Base-by-base conservation (phyloP, 2,113 vertebrate genomes). In the Ondatra zibethicus region DNA sequence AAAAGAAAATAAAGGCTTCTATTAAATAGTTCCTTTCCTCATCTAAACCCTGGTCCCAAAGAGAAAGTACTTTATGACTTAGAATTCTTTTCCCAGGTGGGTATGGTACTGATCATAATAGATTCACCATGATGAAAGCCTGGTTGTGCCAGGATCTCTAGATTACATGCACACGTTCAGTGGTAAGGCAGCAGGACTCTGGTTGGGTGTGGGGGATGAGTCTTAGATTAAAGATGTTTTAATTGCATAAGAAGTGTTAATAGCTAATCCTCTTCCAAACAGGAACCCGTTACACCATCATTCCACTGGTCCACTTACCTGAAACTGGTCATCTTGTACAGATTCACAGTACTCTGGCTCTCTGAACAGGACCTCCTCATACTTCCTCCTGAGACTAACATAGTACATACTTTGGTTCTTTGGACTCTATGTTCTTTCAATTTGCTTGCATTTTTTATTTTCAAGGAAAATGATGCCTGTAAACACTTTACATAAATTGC, bases 171-270 rank as follows among this genome's bases (percentile, higher is more conserved):
- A 72, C 31, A 27, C 33, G 9, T 5, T 75, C 39, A 77, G 4
- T 29, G 77, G 10, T 61, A 58, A 92, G 11, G 45, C 45, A 52
- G 27, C 17, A 84, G n/a, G 52, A 14, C 23, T 13, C 7, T 39
- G 47, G 21, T 31, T 14, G 27, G 29, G 19, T 39, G 6, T 0
- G 0, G 4, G 25, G n/a, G 6, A 21, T 4, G 11, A 63, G 39
- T 50, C 27, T 73, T 8, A 11, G 36, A 93, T 25, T 29, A 63
- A 42, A 8, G 5, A 58, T 4, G 5, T 81, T 25, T 47, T 75
- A 55, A 66, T 65, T 17, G 39, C 3, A 10, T 14, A 72, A 39
- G 3, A 66, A 33, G 1, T 42, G 65, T 4, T 52, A 25, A 14
- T n/a, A 92, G 81, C 33, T 23, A 45, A 75, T 1, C 33, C 8